A percentile compares a stretch with the other conserved stretches of the same genome.
Evolutionary conservation across 2,888 invertebrate genomes (phyloP).

Genomic region (Tenthredo livida): DNA sequence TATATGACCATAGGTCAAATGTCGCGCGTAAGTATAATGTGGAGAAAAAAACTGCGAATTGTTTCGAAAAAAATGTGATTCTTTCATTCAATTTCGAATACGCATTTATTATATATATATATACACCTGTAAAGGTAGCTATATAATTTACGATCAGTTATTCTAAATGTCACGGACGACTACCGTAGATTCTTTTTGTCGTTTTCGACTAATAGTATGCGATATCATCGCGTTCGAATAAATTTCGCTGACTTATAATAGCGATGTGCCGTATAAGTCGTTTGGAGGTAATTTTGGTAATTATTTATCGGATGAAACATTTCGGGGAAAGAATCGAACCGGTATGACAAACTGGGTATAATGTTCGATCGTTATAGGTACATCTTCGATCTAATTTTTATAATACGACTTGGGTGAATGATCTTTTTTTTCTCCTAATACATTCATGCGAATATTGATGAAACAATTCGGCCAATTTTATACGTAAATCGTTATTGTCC

Average conservation of each 20-base stretch:
- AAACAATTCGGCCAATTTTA: neutral
- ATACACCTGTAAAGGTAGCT: neutral
- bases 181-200: neutral
- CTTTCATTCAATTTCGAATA: neutral
- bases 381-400: too few relatives aligned
- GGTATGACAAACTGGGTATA: too few relatives aligned
- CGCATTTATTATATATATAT: neutral
- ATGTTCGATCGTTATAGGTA: too few relatives aligned
- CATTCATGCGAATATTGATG: too few relatives aligned
- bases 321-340: neutral
- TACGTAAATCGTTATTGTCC: neutral
- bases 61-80: neutral
- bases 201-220: neutral
- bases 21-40: neutral
- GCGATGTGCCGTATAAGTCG: neutral
- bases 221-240: neutral
- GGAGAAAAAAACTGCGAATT: neutral
- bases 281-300: neutral
- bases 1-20: slow-evolving; percentile 4
- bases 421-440: too few relatives aligned
- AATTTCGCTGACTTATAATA: neutral
- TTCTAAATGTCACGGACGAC: slow-evolving; percentile 44
- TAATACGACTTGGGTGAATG: too few relatives aligned
- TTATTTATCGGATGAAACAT: neutral
- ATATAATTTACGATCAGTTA: slow-evolving; percentile 25